Evolutionary conservation across 2,797 vertebrate species (phyloP).

Genomic region (Pyrocephalus nanus): DNA sequence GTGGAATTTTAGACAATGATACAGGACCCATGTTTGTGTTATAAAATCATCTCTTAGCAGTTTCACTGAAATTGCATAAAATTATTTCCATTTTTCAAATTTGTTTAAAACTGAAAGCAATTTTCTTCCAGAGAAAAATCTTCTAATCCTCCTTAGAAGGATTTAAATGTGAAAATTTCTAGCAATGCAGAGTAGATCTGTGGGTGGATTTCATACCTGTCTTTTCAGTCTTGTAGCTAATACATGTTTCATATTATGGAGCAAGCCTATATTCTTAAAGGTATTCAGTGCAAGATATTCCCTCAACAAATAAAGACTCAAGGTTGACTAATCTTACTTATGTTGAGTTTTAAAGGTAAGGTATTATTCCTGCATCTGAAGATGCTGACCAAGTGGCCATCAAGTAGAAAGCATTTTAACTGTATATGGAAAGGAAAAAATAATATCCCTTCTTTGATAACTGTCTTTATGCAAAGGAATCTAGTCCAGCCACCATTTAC

Average conservation of each 20-base stretch:
- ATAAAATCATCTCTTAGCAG: slow-evolving; percentile 12
- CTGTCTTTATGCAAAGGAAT: background rate
- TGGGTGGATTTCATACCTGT: slow-evolving; percentile 35
- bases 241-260: background rate
- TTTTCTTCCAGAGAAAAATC: slow-evolving; percentile 33
- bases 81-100: slow-evolving; percentile 26
- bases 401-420: background rate
- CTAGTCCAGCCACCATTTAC: background rate
- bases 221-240: background rate
- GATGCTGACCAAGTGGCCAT: background rate
- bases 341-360: background rate
- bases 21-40: background rate
- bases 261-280: background rate
- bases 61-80: slow-evolving; percentile 8
- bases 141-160: slow-evolving; percentile 9
- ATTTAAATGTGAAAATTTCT: slow-evolving; percentile 41
- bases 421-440: background rate
- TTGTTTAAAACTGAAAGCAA: slow-evolving; percentile 25
- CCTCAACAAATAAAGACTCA: background rate
- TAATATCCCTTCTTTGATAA: background rate
- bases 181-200: background rate
- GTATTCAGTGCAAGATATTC: background rate
- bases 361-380: background rate
- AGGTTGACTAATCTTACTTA: background rate
- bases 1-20: background rate